Conservation (phyloP, 2,113 vertebrate species). For the Cyprinodon tularosa region DNA sequence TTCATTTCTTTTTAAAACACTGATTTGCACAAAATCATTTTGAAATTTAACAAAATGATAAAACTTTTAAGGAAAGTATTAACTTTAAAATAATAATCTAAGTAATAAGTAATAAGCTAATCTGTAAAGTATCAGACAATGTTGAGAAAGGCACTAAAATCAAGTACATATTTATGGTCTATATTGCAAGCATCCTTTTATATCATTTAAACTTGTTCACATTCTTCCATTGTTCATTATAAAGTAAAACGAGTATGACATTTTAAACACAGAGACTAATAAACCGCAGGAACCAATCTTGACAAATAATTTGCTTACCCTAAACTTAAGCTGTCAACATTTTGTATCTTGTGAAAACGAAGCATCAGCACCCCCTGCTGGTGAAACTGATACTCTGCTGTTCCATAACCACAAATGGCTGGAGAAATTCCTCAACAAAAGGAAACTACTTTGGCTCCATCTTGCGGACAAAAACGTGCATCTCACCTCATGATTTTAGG, state of each 20-base stretch:
- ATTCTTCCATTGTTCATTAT: not conserved
- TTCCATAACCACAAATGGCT: not conserved
- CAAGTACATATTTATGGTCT: too few species aligned
- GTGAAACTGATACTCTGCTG: not conserved
- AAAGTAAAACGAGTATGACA: not conserved
- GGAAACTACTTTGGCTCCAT: constrained; percentile 43
- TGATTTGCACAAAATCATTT: not conserved
- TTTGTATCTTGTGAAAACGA: not conserved
- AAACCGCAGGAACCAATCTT: not conserved
- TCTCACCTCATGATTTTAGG: not conserved
- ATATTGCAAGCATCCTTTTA: too few species aligned
- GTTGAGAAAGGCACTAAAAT: too few species aligned
- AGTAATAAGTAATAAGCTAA: not conserved
- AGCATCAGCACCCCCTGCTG: constrained; percentile 64
- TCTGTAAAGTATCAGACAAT: not conserved
- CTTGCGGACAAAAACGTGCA: constrained; percentile 41
- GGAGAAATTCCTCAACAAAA: not conserved
- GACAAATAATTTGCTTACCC: not conserved
- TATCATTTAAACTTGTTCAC: too few species aligned
- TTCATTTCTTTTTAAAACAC: not conserved
- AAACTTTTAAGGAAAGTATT: not conserved
- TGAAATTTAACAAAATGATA: not conserved
- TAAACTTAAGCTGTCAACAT: not conserved
- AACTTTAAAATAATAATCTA: not conserved
- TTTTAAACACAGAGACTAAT: not conserved